phyloP scores from a whole-genome alignment of 2,797 vertebrate genomes.

The Alfaro cultratus region DNA sequence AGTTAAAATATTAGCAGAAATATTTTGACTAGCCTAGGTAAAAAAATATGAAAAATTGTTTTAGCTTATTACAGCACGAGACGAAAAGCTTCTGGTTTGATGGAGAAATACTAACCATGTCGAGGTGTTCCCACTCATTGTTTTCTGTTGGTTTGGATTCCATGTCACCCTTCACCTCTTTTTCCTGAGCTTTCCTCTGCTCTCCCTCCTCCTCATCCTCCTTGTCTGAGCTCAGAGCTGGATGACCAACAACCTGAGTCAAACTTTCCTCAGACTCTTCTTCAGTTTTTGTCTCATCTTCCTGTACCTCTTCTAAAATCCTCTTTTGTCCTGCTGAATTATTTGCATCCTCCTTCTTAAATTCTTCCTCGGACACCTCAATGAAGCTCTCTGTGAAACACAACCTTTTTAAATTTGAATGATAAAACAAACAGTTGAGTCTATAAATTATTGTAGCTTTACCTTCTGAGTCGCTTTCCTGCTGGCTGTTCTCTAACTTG shows the following conservation, averaged over 20 bases:
- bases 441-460: background rate
- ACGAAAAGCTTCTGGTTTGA: background rate
- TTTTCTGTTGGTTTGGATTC: constrained; percentile 19
- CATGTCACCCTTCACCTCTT: constrained; percentile 19
- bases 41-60: background rate
- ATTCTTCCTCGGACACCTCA: constrained; percentile 84
- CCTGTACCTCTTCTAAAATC: constrained; percentile 44
- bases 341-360: constrained; percentile 64
- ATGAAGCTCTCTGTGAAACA: constrained; percentile 87
- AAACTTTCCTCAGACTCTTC: constrained; percentile 46
- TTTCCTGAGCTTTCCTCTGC: constrained; percentile 41
- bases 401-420: background rate
- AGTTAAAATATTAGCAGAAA: background rate
- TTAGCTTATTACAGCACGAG: background rate
- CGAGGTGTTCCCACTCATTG: constrained; percentile 87
- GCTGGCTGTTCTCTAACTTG: constrained; percentile 38
- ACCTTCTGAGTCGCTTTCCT: constrained; percentile 81
- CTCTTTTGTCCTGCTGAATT: constrained; percentile 53
- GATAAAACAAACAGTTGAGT: background rate
- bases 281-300: constrained; percentile 23
- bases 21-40: background rate
- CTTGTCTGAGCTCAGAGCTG: constrained; percentile 43
- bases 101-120: constrained; percentile 77
- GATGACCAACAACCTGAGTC: constrained; percentile 16
- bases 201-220: constrained; percentile 16